A percentile compares a stretch with the other conserved stretches of the same genome.
Conservation (phyloP, 2,888 invertebrate species). For the Lepeophtheirus nordmannii region DNA sequence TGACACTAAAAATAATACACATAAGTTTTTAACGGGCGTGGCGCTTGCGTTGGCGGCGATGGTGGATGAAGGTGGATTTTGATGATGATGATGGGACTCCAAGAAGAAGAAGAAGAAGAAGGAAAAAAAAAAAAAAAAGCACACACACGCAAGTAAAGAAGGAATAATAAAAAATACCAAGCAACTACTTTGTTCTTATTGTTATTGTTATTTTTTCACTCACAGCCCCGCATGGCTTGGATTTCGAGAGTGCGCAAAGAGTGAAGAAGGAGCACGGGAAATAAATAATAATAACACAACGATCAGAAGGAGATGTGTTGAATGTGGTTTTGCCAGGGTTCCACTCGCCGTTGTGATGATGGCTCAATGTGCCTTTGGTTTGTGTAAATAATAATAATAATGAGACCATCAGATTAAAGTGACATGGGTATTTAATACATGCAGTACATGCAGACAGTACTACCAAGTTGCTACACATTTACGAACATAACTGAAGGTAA, state of each 20-base stretch:
- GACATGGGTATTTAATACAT: too few relatives aligned
- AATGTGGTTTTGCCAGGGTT: too few relatives aligned
- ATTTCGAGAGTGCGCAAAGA: background rate
- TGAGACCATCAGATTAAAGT: too few relatives aligned
- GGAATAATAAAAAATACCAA: background rate
- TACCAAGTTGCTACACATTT: too few relatives aligned
- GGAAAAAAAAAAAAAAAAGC: too few relatives aligned
- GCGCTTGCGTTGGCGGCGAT: background rate
- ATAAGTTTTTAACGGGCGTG: background rate
- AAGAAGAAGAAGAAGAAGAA: background rate
- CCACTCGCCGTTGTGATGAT: too few relatives aligned
- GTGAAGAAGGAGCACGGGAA: background rate
- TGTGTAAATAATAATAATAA: too few relatives aligned
- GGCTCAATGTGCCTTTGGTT: too few relatives aligned
- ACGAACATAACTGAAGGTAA: too few relatives aligned
- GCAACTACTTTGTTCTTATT: background rate
- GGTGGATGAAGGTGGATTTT: too few relatives aligned
- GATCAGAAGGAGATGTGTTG: background rate
- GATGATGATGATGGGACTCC: conserved; percentile 1
- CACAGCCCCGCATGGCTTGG: background rate
- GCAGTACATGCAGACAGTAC: too few relatives aligned
- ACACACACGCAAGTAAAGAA: background rate
- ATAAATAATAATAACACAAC: background rate
- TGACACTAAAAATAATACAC: conserved; percentile 6
- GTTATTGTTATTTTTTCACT: too few relatives aligned